A percentile compares a stretch with the other conserved stretches of the same genome.
Evolutionary conservation across 2,113 vertebrate genomes (phyloP).

Genomic region (Sapajus apella): DNA sequence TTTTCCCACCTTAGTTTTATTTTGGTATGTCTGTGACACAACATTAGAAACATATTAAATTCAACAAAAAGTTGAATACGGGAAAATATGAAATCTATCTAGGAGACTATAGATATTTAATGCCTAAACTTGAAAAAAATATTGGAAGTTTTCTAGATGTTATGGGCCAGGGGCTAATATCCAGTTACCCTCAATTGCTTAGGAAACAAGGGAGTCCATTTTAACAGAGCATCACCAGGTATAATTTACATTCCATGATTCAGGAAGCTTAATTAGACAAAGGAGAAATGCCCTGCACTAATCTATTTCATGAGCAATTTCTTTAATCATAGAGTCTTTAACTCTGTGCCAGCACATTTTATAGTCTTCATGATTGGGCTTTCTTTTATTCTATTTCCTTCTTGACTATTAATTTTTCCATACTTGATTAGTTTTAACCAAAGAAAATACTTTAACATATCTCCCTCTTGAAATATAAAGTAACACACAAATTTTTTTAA

Average conservation of each 20-base stretch:
- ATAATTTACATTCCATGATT: conserved; percentile 59
- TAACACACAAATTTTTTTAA: conserved; percentile 55
- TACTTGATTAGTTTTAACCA: conserved; percentile 58
- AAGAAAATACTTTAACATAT: conserved; percentile 61
- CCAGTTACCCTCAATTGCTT: conserved; percentile 7
- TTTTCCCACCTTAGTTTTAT: neutral
- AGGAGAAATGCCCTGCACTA: neutral
- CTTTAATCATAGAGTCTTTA: conserved; percentile 17
- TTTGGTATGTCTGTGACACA: neutral
- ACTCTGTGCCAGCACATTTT: conserved; percentile 40
- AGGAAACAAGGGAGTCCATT: neutral
- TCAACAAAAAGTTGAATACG: neutral
- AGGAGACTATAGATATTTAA: neutral
- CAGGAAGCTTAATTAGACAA: conserved; percentile 26
- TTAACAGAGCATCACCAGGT: neutral
- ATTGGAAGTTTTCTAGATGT: neutral
- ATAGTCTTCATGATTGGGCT: neutral
- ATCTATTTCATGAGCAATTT: conserved; percentile 40
- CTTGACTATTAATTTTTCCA: conserved; percentile 51
- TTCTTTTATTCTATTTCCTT: conserved; percentile 53
- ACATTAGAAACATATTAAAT: neutral
- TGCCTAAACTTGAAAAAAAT: neutral
- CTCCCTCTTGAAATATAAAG: conserved; percentile 51
- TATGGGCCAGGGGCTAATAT: neutral
- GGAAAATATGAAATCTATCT: neutral